Percentiles rank a stretch among this genome's conserved stretches.
Conservation (phyloP, 1,140 invertebrate genomes). For the Zophobas atratus region DNA sequence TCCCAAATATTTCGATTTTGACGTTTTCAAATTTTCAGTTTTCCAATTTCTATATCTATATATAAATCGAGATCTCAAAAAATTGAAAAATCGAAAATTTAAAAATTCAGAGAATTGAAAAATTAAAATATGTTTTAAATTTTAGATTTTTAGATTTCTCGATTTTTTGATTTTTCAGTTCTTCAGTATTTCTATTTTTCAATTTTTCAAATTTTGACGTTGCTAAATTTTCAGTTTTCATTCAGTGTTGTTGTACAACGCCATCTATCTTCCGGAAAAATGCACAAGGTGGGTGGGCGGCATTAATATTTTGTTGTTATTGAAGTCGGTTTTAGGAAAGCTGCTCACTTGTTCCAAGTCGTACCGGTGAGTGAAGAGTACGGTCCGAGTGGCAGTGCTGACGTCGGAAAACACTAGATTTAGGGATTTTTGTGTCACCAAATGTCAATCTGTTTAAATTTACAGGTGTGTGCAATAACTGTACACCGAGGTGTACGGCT, state of each 20-base stretch:
- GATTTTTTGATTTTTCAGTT: too few relatives aligned
- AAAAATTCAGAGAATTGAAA: too few relatives aligned
- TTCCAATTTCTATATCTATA: too few relatives aligned
- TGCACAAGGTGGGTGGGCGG: slow-evolving; percentile 69
- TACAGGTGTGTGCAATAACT: not conserved
- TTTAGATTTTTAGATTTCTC: too few relatives aligned
- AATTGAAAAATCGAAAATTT: too few relatives aligned
- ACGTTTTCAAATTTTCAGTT: too few relatives aligned
- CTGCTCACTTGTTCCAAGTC: slow-evolving; percentile 52
- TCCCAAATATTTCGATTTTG: too few relatives aligned
- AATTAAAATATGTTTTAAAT: too few relatives aligned
- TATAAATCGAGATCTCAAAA: too few relatives aligned
- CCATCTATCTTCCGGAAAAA: slow-evolving; percentile 69
- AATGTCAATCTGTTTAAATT: slow-evolving; percentile 19
- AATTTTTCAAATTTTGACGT: too few relatives aligned
- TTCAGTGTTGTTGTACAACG: slow-evolving; percentile 78
- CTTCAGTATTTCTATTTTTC: too few relatives aligned
- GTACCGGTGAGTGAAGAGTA: not conserved
- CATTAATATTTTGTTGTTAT: not conserved
- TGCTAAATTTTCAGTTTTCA: too few relatives aligned
- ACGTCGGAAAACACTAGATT: slow-evolving; percentile 2
- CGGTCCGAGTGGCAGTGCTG: not conserved
- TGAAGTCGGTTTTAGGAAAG: slow-evolving; percentile 50
- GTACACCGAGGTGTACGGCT: slow-evolving; percentile 6
- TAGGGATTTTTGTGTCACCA: not conserved